A percentile compares a stretch with the other conserved stretches of the same genome.
These are phyloP conservation scores for Oryzias woworae DNA, from an alignment of 2,113 vertebrate species.

Conservation along the genomic window DNA sequence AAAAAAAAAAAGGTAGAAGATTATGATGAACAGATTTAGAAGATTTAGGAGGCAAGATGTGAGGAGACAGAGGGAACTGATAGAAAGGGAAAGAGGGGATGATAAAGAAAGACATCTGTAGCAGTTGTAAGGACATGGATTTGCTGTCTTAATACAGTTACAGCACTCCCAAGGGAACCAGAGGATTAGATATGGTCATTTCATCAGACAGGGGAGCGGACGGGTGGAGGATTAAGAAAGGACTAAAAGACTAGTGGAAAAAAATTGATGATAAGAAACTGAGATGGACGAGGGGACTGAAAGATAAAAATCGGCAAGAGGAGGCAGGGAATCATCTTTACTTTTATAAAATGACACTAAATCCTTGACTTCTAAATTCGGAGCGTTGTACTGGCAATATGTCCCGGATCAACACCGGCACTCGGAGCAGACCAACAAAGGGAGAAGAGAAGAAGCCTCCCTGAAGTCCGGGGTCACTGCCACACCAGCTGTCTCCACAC, in stretches of 20 bases:
- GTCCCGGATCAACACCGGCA: slow-evolving; percentile 9
- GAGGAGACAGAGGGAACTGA: slow-evolving; percentile 36
- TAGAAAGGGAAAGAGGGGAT: slow-evolving; percentile 59
- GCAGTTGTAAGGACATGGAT: slow-evolving; percentile 71
- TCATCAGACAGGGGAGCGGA: slow-evolving; percentile 58
- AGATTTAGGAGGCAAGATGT: slow-evolving; percentile 52
- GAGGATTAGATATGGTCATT: slow-evolving; percentile 76
- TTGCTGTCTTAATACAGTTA: slow-evolving; percentile 76
- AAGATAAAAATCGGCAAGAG: slow-evolving; percentile 33
- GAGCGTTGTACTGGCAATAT: slow-evolving; percentile 2
- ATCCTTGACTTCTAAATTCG: slow-evolving; percentile 35
- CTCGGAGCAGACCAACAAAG: slow-evolving; percentile 36
- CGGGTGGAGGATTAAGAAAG: slow-evolving; percentile 63
- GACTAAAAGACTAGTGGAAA: slow-evolving; percentile 48
- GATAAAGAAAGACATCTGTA: slow-evolving; percentile 76
- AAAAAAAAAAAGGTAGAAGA: slow-evolving; percentile 37
- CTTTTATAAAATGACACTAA: slow-evolving; percentile 59
- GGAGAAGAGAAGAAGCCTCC: slow-evolving; percentile 48
- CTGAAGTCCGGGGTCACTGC: slow-evolving; percentile 54
- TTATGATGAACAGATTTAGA: slow-evolving; percentile 58
- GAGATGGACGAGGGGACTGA: slow-evolving; percentile 55
- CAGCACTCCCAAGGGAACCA: slow-evolving; percentile 63
- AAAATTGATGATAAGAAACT: slow-evolving; percentile 57
- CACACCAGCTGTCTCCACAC: slow-evolving; percentile 68
- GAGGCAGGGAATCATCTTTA: slow-evolving; percentile 45